Evolutionary conservation across 2,888 invertebrate species (phyloP).

Genomic region (Zele albiditarsus): DNA sequence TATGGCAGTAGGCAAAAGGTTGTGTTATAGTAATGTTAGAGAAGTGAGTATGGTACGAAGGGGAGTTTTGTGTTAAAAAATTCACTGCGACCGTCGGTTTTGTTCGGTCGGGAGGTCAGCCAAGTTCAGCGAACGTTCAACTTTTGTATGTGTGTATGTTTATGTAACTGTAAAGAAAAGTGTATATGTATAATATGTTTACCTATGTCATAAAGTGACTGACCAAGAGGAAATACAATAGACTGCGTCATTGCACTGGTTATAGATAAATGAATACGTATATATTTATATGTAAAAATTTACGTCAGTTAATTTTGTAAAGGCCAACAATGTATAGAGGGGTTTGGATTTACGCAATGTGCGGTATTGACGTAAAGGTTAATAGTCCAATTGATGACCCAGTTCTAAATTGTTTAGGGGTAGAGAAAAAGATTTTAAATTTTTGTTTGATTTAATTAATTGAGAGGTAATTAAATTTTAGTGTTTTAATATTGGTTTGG

Average conservation of each 20-base stretch:
- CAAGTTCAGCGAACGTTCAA: slow-evolving; percentile 55
- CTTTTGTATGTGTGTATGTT: slow-evolving; percentile 59
- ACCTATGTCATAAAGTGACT: not conserved
- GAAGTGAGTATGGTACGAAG: not conserved
- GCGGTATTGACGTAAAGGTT: no score
- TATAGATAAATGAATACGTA: not conserved
- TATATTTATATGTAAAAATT: not conserved
- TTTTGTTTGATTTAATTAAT: no score
- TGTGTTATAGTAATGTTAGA: not conserved
- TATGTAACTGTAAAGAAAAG: slow-evolving; percentile 5
- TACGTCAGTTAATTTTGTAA: no score
- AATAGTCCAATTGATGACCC: no score
- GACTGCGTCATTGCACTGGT: not conserved
- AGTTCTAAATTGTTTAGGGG: no score
- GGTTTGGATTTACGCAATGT: no score
- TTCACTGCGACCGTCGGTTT: slow-evolving; percentile 39
- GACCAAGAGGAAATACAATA: not conserved
- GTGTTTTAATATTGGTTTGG: no score
- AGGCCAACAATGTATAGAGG: no score
- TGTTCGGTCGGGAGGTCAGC: slow-evolving; percentile 53
- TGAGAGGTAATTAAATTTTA: no score
- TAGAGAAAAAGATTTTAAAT: no score
- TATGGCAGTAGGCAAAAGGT: slow-evolving; percentile 10
- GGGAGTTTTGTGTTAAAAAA: slow-evolving; percentile 32
- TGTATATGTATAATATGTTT: not conserved